phyloP scores from a whole-genome alignment of 2,113 vertebrate genomes.

The Etheostoma spectabile region DNA sequence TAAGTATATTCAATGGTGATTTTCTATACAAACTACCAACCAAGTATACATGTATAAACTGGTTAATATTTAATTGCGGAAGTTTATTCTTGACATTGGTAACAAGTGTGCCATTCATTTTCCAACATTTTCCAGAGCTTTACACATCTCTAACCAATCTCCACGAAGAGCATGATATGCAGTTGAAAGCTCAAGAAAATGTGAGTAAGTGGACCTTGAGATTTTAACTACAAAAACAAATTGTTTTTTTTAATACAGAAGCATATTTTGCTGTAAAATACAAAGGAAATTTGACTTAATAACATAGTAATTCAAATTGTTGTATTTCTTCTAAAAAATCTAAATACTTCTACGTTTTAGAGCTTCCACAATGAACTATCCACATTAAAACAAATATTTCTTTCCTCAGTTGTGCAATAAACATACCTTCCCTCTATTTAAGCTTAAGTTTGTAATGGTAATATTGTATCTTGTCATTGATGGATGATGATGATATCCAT shows the following conservation, averaged over 20 bases:
- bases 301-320: neutral
- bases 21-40: neutral
- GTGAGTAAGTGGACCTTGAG: too few relatives aligned
- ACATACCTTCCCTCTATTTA: neutral
- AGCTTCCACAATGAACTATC: neutral
- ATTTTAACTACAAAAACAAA: too few relatives aligned
- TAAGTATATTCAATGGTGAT: neutral
- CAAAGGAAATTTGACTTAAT: neutral
- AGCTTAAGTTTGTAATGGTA: conserved; percentile 7
- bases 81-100: too few relatives aligned
- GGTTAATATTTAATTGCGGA: neutral
- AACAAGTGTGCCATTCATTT: too few relatives aligned
- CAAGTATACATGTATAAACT: neutral
- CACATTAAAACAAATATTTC: conserved; percentile 35
- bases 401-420: conserved; percentile 7
- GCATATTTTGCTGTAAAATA: neutral
- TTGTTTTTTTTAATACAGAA: neutral
- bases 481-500: conserved; percentile 24
- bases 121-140: too few relatives aligned
- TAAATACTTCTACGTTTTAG: neutral
- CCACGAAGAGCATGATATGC: too few relatives aligned
- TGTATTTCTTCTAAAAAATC: conserved; percentile 8
- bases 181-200: too few relatives aligned
- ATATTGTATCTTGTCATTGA: conserved; percentile 6
- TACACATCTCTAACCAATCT: too few relatives aligned